Conservation (phyloP, 2,113 vertebrate species). For the human region DNA sequence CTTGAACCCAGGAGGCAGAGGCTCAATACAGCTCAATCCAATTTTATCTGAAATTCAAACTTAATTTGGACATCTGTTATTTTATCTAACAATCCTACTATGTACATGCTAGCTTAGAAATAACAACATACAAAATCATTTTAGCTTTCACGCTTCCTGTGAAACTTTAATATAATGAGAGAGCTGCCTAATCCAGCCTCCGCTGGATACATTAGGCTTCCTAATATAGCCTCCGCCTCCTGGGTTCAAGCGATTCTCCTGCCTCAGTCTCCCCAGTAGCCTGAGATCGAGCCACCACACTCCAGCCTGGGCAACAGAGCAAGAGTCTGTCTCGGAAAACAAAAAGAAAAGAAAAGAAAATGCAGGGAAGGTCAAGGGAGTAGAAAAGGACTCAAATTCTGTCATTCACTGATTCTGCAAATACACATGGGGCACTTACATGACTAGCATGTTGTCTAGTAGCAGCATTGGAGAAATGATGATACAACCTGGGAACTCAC, state of each 20-base stretch:
- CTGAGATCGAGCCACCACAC: too few relatives aligned
- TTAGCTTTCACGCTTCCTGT: background rate
- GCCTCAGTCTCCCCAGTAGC: too few relatives aligned
- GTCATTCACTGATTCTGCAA: background rate
- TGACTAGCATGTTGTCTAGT: background rate
- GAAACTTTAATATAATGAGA: background rate
- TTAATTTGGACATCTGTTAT: background rate
- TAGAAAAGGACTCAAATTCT: constrained; percentile 11
- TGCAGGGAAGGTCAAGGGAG: background rate
- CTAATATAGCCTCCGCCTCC: too few relatives aligned
- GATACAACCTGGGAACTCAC: background rate
- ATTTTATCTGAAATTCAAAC: constrained; percentile 40
- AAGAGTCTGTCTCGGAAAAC: too few relatives aligned
- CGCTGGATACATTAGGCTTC: too few relatives aligned
- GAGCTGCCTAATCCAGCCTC: background rate
- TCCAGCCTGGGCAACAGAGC: too few relatives aligned
- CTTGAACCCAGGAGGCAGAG: too few relatives aligned
- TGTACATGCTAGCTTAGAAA: background rate
- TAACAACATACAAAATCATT: background rate
- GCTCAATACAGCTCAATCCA: background rate
- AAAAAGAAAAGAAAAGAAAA: too few relatives aligned
- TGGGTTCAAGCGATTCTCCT: too few relatives aligned
- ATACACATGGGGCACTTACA: background rate
- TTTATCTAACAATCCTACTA: background rate
- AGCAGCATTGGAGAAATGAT: background rate